Evolutionary conservation across 2,888 invertebrate species (phyloP).

Genomic region (Glyphotaelius pellucidus): DNA sequence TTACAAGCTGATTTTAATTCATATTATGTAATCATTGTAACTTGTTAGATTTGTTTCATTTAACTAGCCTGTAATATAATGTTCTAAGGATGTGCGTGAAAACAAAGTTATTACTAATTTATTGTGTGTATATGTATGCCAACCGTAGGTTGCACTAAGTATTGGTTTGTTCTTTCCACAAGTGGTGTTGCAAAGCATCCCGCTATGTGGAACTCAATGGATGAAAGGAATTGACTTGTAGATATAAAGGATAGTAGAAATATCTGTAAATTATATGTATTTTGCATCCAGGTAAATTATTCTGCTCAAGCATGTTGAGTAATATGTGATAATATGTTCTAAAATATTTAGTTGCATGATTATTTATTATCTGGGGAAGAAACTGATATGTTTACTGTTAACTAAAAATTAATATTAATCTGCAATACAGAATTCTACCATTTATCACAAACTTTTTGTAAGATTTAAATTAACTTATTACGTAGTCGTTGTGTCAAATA

Average conservation of each 20-base stretch:
- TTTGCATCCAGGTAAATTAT: conserved; percentile 28
- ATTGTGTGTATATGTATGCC: conserved; percentile 31
- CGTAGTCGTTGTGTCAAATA: neutral
- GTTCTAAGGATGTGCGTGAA: conserved; percentile 41
- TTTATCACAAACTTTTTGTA: neutral
- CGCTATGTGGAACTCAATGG: conserved; percentile 63
- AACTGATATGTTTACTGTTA: conserved; percentile 4
- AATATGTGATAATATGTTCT: conserved; percentile 47
- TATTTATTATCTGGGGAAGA: conserved; percentile 36
- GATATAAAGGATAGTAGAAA: conserved; percentile 42
- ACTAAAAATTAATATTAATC: neutral
- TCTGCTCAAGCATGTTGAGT: conserved; percentile 38
- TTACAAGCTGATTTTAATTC: conserved; percentile 61
- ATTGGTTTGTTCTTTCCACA: conserved; percentile 33
- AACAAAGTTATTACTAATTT: conserved; percentile 46
- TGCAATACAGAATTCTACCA: neutral
- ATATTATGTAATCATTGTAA: conserved; percentile 30
- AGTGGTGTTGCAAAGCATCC: conserved; percentile 10
- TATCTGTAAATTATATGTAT: conserved; percentile 16
- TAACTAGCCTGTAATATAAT: conserved; percentile 40
- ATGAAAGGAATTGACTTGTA: conserved; percentile 65
- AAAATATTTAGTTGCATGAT: conserved; percentile 44
- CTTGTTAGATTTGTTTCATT: conserved; percentile 57
- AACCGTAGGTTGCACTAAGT: conserved; percentile 37
- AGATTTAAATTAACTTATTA: neutral